Evolutionary conservation across 1,140 invertebrate species (phyloP).

Genomic region (Magallana gigas): DNA sequence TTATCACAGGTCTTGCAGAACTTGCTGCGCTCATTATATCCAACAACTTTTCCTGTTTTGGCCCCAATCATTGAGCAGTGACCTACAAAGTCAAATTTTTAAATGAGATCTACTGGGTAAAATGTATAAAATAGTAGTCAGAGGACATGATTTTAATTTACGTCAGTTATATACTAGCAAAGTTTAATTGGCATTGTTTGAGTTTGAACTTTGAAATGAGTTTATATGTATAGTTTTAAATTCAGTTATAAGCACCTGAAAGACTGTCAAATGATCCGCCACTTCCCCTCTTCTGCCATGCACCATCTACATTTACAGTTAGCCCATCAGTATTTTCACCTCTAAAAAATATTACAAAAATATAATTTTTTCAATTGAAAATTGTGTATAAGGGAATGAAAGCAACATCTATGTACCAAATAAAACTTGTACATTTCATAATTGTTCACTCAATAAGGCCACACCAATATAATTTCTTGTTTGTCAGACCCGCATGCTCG

Average conservation of each 20-base stretch:
- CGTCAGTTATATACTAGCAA: too few relatives aligned
- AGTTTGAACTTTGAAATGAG: too few relatives aligned
- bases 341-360: not conserved
- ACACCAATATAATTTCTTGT: too few relatives aligned
- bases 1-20: not conserved
- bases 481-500: too few relatives aligned
- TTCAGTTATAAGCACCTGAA: not conserved
- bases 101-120: too few relatives aligned
- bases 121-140: too few relatives aligned
- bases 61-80: not conserved
- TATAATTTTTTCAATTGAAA: not conserved
- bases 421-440: too few relatives aligned
- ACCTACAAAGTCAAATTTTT: not conserved
- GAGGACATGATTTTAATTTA: too few relatives aligned
- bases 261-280: slow-evolving; percentile 1
- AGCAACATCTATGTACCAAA: too few relatives aligned
- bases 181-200: too few relatives aligned
- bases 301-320: slow-evolving; percentile 26
- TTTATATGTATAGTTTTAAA: not conserved
- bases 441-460: too few relatives aligned
- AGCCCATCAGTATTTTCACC: not conserved
- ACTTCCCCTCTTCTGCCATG: slow-evolving; percentile 24
- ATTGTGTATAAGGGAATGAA: too few relatives aligned
- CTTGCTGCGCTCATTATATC: not conserved
- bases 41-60: not conserved